These are phyloP conservation scores for Eristalis tenax DNA, from an alignment of 2,888 invertebrate genomes.

Conservation along the genomic window DNA sequence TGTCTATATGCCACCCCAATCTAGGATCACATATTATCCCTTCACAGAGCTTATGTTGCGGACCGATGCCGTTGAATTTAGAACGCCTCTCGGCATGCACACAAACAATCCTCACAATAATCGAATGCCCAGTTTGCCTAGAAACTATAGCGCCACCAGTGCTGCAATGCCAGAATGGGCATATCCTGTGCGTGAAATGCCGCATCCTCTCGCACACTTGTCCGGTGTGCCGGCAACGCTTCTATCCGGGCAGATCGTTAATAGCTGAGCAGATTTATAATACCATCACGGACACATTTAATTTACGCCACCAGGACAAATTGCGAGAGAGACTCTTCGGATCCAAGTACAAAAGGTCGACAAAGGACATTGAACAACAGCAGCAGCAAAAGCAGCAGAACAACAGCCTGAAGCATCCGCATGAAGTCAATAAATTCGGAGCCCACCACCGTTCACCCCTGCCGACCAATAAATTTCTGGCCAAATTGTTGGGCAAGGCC, in stretches of 20 bases:
- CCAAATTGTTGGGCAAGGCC: constrained; percentile 82
- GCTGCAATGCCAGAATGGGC: constrained; percentile 86
- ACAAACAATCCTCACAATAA: constrained; percentile 82
- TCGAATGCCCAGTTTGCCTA: constrained; percentile 86
- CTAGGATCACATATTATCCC: constrained; percentile 40
- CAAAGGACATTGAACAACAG: constrained; percentile 54
- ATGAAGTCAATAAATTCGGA: constrained; percentile 70
- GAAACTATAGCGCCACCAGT: constrained; percentile 85
- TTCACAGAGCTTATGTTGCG: constrained; percentile 82
- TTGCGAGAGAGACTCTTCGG: constrained; percentile 82
- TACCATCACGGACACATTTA: constrained; percentile 82
- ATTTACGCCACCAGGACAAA: constrained; percentile 81
- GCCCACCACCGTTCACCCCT: constrained; percentile 71
- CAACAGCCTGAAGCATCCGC: constrained; percentile 27
- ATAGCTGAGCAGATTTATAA: constrained; percentile 83
- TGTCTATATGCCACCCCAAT: constrained; percentile 24
- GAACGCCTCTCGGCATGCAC: constrained; percentile 82
- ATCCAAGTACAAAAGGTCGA: constrained; percentile 72
- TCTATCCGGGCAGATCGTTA: constrained; percentile 82
- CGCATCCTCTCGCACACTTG: constrained; percentile 84
- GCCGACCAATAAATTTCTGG: constrained; percentile 82
- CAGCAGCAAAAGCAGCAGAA: constrained; percentile 45
- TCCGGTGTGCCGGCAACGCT: constrained; percentile 84
- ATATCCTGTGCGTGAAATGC: constrained; percentile 85
- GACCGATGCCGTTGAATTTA: constrained; percentile 83